Base-by-base conservation (phyloP, 2,797 vertebrate species). In the Spea hammondii region DNA sequence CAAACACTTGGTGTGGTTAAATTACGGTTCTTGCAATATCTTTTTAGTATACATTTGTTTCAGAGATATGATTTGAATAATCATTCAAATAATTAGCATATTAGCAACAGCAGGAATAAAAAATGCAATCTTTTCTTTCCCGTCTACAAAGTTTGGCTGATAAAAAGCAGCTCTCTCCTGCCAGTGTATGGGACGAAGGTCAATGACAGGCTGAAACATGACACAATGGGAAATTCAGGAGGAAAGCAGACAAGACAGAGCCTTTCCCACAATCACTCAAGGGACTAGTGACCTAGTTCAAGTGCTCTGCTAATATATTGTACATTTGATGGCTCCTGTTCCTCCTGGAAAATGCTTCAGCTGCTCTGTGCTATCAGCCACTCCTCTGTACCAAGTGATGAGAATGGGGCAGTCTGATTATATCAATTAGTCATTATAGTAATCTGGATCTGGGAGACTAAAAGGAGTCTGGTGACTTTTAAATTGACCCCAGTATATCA, bases 401-500 rank as follows among this genome's bases (percentile, higher is more conserved):
- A 51, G 77, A 79, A 51, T 57, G 70, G 51, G 72, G 71, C 44
- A 32, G 70, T 50, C 48, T 14, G 49, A 79, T 67, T 72, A 32
- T 32, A 57, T 49, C 60, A 70, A 71, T 79, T 79, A 73, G 70
- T 67, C 64, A 73, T 73, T 71, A 17, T 45, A 59, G 70, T 48
- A 32, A 68, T 79, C 70, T 49, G n/a, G 64, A 62, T 55, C 66
- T 46, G 13, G 71, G 32, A 79, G 54, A 79, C 48, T 32, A 32
- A 32, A 32, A 32, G 49, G 62, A 78, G 72, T 44, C 13, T 64
- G 66, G 72, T 12, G 70, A 53, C 57, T 66, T 32, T 55, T 17
- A 73, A 79, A 69, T 51, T 79, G 70, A 62, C 77, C 77, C 59
- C 77, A 79, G n/a, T 67, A 6, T 70, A 47, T 57, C 44, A 60